A percentile compares a stretch with the other conserved stretches of the same genome.
Evolutionary conservation across 1,140 invertebrate species (phyloP).

Genomic region (Bombus sylvicola): DNA sequence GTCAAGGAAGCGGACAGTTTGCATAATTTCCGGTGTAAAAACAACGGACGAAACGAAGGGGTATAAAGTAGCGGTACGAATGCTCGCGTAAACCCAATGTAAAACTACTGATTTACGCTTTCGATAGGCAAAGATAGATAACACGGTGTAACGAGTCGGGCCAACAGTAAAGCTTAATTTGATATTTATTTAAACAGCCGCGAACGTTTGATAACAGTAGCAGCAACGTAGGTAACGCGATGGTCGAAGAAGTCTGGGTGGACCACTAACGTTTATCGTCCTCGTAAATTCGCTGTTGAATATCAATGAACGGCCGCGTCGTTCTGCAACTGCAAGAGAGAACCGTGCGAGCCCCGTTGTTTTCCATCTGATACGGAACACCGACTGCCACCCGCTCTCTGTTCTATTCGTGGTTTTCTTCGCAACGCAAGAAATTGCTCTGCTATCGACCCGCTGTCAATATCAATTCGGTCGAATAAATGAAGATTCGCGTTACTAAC

Average conservation of each 20-base stretch:
- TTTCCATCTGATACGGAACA: neutral
- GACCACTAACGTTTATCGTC: slow-evolving; percentile 16
- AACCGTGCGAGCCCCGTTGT: neutral
- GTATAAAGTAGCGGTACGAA: neutral
- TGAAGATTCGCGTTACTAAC: neutral
- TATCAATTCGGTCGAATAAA: neutral
- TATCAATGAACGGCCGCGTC: slow-evolving; percentile 3
- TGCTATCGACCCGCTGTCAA: neutral
- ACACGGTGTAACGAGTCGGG: neutral
- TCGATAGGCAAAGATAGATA: neutral
- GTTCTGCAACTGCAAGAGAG: neutral
- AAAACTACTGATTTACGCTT: slow-evolving; percentile 12
- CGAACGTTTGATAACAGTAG: neutral
- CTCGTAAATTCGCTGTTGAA: slow-evolving; percentile 26
- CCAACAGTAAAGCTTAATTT: neutral
- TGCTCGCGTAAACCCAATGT: neutral
- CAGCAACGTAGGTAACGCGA: neutral
- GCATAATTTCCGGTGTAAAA: neutral
- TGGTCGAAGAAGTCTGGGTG: neutral
- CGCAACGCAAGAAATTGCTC: neutral
- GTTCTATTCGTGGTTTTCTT: neutral
- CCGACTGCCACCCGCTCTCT: neutral
- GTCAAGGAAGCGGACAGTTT: neutral
- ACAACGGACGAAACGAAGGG: neutral
- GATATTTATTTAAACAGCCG: slow-evolving; percentile 36